Base-by-base conservation (phyloP, 2,888 invertebrate species). In the Diarsia rubi region DNA sequence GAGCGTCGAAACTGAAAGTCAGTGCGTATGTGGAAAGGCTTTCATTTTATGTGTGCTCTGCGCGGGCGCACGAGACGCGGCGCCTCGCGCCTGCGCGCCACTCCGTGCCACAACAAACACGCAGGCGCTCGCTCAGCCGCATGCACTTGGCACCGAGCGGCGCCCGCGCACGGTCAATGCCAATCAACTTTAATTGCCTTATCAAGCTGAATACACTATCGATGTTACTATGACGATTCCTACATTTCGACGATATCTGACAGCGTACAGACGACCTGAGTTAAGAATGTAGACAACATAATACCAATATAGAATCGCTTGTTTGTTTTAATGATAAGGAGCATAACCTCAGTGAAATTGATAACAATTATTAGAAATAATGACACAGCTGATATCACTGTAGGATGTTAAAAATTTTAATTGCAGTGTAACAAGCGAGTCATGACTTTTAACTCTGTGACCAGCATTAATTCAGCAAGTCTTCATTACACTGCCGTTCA, bases 121-220 rank as follows among this genome's bases (percentile, higher is more conserved):
- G 74, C 85, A 90, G 90, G 90, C 90, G 88, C 79, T 77, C 73
- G 78, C 63, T 54, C 73, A 49, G 75, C 49, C 37, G 37, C 79
- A 37, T 75, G 67, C 77, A 66, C 75, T 86, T 86, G 88, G 89
- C 87, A 83, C 74, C 60, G 84, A 75, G 78, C 77, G 81, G 42
- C 67, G 75, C 44, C 71, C 81, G 42, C 65, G 75, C 79, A 77
- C 86, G 91, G 91, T 91, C 91, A 91, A 88, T 90, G 91, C 86
- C 91, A 86, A 84, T 74, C 76, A 57, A 27, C 63, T 66, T 67
- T 80, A 83, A 86, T 85, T 82, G 69, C 78, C 88, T 88, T 88
- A 90, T 89, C 88, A 83, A 71, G 76, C 73, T 73, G 65, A 69
- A 77, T 27, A 62, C 52, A 67, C 64, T 63, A 37, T 47, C 44